These are phyloP conservation scores for Micromesistius poutassou DNA, from an alignment of 2,797 vertebrate genomes.

Conservation along the genomic window DNA sequence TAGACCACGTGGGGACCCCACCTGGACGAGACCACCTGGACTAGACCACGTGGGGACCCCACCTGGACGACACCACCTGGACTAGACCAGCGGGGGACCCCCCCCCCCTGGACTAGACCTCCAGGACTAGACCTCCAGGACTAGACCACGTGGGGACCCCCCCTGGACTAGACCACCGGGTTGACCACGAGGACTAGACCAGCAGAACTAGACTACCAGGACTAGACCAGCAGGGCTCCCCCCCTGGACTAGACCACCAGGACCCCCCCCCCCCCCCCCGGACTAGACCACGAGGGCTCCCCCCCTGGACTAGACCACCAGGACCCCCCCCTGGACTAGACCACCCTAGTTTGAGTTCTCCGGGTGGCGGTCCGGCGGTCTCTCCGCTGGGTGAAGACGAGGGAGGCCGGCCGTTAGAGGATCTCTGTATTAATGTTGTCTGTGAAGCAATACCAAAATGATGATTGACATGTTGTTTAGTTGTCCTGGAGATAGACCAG, in stretches of 20 bases:
- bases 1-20: no score
- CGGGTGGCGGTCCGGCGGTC: not conserved
- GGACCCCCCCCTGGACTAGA: not conserved
- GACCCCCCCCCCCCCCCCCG: not conserved
- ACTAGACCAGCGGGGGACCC: slow-evolving; percentile 25
- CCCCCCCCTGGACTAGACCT: slow-evolving; percentile 31
- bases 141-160: slow-evolving; percentile 25
- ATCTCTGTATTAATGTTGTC: slow-evolving; percentile 11
- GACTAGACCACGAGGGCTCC: not conserved
- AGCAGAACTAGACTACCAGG: slow-evolving; percentile 22
- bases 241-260: slow-evolving; percentile 24
- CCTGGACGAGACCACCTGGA: not conserved
- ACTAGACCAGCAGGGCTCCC: not conserved
- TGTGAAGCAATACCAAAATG: slow-evolving; percentile 72
- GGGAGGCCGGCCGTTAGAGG: not conserved
- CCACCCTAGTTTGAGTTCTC: not conserved
- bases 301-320: not conserved
- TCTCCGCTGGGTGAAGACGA: not conserved
- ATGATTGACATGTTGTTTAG: slow-evolving; percentile 28
- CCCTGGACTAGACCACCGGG: not conserved
- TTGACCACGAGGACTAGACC: slow-evolving; percentile 28
- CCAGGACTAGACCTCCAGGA: slow-evolving; percentile 22
- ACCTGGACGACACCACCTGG: slow-evolving; percentile 77
- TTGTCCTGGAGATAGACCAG: not conserved
- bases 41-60: not conserved